Evolutionary conservation across 2,797 vertebrate species (phyloP), one percentile per base, ranked within the genome.

Genomic region (Limnodromus scolopaceus): DNA sequence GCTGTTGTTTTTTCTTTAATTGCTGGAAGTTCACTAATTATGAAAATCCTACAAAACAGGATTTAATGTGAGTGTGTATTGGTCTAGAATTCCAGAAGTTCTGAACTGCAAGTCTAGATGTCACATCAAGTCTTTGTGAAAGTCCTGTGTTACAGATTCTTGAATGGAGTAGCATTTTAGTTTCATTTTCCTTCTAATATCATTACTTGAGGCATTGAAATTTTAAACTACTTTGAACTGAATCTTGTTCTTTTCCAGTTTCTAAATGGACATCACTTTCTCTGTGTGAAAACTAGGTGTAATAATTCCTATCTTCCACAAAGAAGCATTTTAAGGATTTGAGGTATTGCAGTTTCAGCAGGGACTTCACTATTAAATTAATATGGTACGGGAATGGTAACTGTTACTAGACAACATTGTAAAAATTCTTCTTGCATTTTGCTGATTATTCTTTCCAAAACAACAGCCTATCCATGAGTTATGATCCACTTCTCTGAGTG

Each of bases 401-500:
- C 79, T 64, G 46, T 78, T 89, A 74, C 57, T 92, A 77, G 60
- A 87, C 51, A 94, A 46, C 45, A 69, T 32, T 71, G 51, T 91
- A 58, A 85, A 93, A 94, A 71, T 89, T 89, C 74, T 92, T 65
- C 68, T 61, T 83, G 39, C 16, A 0, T 95, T 96, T 91, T 78
- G 68, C 84, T 92, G 89, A 93, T 96, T 95, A 89, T 87, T 93
- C 71, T 88, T 93, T 95, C 91, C 61, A 84, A 84, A 96, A 63
- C 69, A 96, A 75, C 89, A 86, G 41, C 38, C 74, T 81, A 8
- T 54, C 76, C 39, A 10, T 92, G 92, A 95, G 72, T 93, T 96
- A 96, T 89, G 89, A 87, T 81, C 71, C 65, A 86, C 79, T 92
- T 96, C 66, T 91, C 91, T 61, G 66, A 91, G 71, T 68, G 86